Evolutionary conservation across 2,113 vertebrate genomes (phyloP).

Genomic region (human): GRCh38 chr4:21347001-21347500

Average conservation of each 20-base stretch:
- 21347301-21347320: neutral
- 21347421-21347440: neutral
- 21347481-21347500: neutral
- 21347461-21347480: neutral
- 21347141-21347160: neutral
- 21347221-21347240: neutral
- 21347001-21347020: neutral
- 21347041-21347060: neutral
- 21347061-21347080: neutral
- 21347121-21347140: neutral
- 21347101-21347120: neutral
- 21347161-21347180: neutral
- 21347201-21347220: neutral
- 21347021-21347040: neutral
- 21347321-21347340: fast-evolving
- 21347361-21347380: neutral
- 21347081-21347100: neutral
- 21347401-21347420: too few relatives aligned
- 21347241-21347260: neutral
- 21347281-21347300: neutral
- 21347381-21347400: neutral
- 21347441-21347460: neutral
- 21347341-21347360: neutral
- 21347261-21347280: neutral
- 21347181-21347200: neutral